Percentiles rank a stretch among this genome's conserved stretches.
Conservation (phyloP, 1,140 invertebrate genomes). For the Nasonia vitripennis region DNA sequence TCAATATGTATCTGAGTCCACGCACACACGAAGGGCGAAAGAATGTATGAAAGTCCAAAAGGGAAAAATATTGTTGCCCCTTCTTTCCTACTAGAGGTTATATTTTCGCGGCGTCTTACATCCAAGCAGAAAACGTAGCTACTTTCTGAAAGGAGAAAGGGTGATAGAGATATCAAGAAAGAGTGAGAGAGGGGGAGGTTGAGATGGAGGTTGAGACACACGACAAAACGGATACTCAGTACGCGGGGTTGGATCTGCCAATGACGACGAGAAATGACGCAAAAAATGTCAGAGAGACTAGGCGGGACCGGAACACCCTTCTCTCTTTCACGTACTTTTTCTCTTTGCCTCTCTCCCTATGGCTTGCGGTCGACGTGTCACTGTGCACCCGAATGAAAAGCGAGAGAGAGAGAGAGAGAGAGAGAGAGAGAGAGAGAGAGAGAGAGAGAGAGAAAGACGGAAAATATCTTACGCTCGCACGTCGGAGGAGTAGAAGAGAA, state of each 20-base stretch:
- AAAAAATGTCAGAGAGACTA: constrained; percentile 71
- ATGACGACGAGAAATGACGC: constrained; percentile 74
- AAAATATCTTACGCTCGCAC: not conserved
- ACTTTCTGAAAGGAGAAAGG: constrained; percentile 52
- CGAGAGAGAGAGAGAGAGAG: constrained; percentile 16
- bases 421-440: constrained; percentile 46
- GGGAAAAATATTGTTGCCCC: constrained; percentile 22
- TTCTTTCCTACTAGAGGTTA: not conserved
- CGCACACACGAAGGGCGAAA: not conserved
- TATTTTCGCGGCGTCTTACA: not conserved
- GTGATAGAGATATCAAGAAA: constrained; percentile 11
- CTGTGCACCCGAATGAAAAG: not conserved
- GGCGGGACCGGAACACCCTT: constrained; percentile 61
- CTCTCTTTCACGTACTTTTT: constrained; percentile 4
- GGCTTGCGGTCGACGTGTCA: not conserved
- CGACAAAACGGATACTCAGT: constrained; percentile 65
- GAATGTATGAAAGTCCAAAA: constrained; percentile 17
- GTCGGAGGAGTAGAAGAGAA: constrained; percentile 43
- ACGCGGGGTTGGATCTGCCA: constrained; percentile 67
- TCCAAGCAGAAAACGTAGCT: constrained; percentile 31
- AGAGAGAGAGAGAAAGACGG: constrained; percentile 41
- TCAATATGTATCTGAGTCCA: not conserved
- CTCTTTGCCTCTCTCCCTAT: not conserved
- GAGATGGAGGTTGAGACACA: constrained; percentile 51
- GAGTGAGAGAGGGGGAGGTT: constrained; percentile 11